Percentiles rank a stretch among this genome's conserved stretches.
phyloP scores from a whole-genome alignment of 2,888 invertebrate genomes.

The Microplitis deprimator region DNA sequence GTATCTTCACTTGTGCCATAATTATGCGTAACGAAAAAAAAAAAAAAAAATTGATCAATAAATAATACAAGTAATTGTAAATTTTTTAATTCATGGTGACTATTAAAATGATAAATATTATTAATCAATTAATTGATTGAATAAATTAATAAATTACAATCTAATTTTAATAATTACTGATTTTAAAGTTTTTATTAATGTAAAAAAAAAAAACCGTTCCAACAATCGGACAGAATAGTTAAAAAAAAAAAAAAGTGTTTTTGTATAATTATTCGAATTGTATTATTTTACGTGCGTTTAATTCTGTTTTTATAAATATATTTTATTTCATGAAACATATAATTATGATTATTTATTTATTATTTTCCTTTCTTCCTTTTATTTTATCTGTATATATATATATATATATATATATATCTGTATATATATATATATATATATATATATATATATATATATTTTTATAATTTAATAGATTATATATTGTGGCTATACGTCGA shows the following conservation, averaged over 20 bases:
- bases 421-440: too few species aligned
- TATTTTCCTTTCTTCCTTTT: slow-evolving; percentile 38
- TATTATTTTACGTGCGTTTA: slow-evolving; percentile 69
- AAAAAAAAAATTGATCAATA: slow-evolving; percentile 24
- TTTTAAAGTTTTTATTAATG: slow-evolving; percentile 66
- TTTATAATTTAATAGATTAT: not conserved
- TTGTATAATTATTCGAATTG: slow-evolving; percentile 62
- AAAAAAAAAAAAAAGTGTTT: slow-evolving; percentile 47
- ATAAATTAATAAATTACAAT: slow-evolving; percentile 38
- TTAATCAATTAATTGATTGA: not conserved
- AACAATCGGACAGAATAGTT: slow-evolving; percentile 44
- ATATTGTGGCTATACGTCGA: not conserved
- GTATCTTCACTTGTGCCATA: slow-evolving; percentile 64
- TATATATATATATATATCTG: slow-evolving; percentile 19
- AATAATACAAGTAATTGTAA: slow-evolving; percentile 40
- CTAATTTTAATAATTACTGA: slow-evolving; percentile 45
- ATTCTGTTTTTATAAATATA: slow-evolving; percentile 71
- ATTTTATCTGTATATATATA: slow-evolving; percentile 34
- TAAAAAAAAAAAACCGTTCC: slow-evolving; percentile 52
- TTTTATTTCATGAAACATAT: slow-evolving; percentile 65
- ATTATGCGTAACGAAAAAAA: slow-evolving; percentile 42
- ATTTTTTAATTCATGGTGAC: slow-evolving; percentile 28
- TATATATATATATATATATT: too few species aligned
- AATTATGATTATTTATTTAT: slow-evolving; percentile 28
- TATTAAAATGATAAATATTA: slow-evolving; percentile 20